A percentile compares a stretch with the other conserved stretches of the same genome.
These are phyloP conservation scores for Dromas ardeola DNA, from an alignment of 2,113 vertebrate genomes.

Conservation along the genomic window DNA sequence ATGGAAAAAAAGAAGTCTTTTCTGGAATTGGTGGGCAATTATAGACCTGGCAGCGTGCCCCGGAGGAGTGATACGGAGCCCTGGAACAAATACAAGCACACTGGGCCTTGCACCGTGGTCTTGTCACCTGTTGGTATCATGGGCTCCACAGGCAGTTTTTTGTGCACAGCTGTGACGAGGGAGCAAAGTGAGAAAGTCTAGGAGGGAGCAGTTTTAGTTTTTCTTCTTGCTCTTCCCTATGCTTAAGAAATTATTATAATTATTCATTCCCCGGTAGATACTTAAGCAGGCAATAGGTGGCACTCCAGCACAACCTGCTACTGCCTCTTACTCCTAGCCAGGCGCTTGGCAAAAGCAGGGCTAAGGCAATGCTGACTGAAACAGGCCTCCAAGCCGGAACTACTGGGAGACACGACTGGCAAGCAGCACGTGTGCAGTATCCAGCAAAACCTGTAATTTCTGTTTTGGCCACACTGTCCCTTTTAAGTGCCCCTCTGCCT, in stretches of 20 bases:
- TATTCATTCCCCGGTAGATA: neutral
- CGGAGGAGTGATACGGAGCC: rapidly evolving
- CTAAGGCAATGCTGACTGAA: neutral
- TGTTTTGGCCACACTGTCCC: neutral
- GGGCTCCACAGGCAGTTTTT: neutral
- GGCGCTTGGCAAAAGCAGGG: neutral
- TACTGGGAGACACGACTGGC: neutral
- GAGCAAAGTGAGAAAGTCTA: neutral
- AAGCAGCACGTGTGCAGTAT: rapidly evolving
- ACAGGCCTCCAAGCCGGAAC: rapidly evolving
- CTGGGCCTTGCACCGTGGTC: neutral
- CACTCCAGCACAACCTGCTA: neutral
- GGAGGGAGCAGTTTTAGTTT: neutral
- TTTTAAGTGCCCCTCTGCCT: neutral
- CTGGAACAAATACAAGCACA: neutral
- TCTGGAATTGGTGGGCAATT: neutral
- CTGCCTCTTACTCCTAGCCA: neutral
- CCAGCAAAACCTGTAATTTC: neutral
- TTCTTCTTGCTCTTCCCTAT: neutral
- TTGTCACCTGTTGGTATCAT: neutral
- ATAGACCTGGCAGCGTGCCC: neutral
- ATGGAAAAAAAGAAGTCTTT: neutral
- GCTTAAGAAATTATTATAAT: neutral
- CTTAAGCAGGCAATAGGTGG: neutral
- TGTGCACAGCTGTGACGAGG: neutral